Base-by-base conservation (phyloP, 2,113 vertebrate genomes). In the Tetrao urogallus region DNA sequence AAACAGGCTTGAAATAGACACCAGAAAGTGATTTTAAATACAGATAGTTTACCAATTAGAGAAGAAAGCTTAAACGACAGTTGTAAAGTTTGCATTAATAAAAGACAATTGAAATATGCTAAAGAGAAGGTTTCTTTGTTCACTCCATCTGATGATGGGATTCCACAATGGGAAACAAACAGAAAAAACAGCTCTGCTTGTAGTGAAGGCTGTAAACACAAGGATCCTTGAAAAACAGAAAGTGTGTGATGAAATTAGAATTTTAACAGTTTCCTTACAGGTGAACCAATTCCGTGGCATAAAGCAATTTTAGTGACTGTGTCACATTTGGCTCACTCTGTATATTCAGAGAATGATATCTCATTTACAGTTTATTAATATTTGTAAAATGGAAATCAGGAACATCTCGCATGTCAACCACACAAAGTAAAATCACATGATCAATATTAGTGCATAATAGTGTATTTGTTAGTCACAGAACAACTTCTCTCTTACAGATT, bases 1-100 rank as follows among this genome's bases (percentile, higher is more conserved):
- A 82, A 88, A 87, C 17, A 78, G 4, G 13, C 64, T 69, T 45
- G 61, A 86, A 88, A 83, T 6, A 92, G 72, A 54, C 47, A 80
- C 8, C 58, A 88, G 69, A 67, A 87, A 89, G 34, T 52, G 77
- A 72, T 87, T 92, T 86, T 52, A 89, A 94, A 91, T 48, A 69
- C 40, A 52, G 86, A 92, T 36, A 8, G 25, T 89, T 90, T 78
- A 74, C 52, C 78, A 84, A 75, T 48, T n/a, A 45, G 24, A 73
- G 69, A 86, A 86, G 30, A 54, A 50, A 69, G 77, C 36, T 76
- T 84, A 84, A 83, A 54, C 58, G 66, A 43, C 65, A 77, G 48
- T 47, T 79, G 58, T 82, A 84, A 87, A 88, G 75, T 80, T 43
- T n/a, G 43, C 38, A 36, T 42, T 66, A 90, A 48, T 63, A n/a